Evolutionary conservation across 2,797 vertebrate genomes (phyloP).

Genomic region (Dermochelys coriacea): DNA sequence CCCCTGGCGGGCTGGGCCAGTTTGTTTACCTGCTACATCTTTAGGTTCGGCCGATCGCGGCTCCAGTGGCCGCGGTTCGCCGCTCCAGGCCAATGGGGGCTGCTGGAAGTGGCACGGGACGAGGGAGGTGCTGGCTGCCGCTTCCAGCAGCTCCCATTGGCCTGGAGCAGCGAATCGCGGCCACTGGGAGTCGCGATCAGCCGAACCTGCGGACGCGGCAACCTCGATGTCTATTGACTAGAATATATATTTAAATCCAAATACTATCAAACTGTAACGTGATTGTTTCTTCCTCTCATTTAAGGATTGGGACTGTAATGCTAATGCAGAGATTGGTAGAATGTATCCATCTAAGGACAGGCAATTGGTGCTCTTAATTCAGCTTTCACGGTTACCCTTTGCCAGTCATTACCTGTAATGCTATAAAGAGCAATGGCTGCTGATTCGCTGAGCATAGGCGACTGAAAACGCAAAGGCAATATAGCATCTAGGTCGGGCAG

Average conservation of each 20-base stretch:
- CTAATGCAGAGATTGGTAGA: neutral
- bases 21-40: too few relatives aligned
- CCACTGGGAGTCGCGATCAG: too few relatives aligned
- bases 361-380: neutral
- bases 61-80: too few relatives aligned
- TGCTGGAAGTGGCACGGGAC: too few relatives aligned
- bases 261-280: neutral
- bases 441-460: neutral
- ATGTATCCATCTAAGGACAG: neutral
- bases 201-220: too few relatives aligned
- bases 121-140: too few relatives aligned
- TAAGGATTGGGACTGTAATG: neutral
- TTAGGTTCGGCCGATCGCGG: too few relatives aligned
- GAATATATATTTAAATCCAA: neutral
- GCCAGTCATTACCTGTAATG: neutral
- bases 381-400: neutral
- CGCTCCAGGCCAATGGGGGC: too few relatives aligned
- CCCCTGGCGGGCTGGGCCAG: too few relatives aligned
- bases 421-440: neutral
- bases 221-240: neutral
- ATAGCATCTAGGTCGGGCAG: neutral
- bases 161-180: too few relatives aligned
- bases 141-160: too few relatives aligned
- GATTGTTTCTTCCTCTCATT: neutral
- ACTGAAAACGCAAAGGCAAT: neutral